These are phyloP conservation scores for Oncorhynchus clarkii DNA, from an alignment of 2,113 vertebrate genomes.

Conservation along the genomic window DNA sequence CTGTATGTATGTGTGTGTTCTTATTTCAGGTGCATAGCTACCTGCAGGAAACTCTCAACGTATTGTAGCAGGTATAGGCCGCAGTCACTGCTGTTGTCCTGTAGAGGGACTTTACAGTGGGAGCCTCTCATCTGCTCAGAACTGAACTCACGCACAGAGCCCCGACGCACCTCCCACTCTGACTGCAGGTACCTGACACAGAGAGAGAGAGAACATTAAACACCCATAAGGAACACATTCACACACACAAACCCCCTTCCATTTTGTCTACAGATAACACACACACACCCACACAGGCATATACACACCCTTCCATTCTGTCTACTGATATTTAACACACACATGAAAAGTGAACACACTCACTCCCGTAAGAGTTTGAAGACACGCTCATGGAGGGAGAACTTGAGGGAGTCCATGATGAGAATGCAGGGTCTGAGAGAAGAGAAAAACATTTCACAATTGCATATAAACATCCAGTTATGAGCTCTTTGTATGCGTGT, in stretches of 20 bases:
- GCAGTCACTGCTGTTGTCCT: slow-evolving; percentile 95
- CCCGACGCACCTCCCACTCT: slow-evolving; percentile 88
- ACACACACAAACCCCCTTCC: neutral
- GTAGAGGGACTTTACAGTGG: slow-evolving; percentile 88
- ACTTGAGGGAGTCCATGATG: slow-evolving; percentile 92
- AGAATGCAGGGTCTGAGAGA: slow-evolving; percentile 89
- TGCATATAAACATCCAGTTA: neutral
- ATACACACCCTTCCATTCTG: no score
- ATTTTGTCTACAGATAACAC: no score
- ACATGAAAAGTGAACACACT: slow-evolving; percentile 58
- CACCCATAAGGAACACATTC: neutral
- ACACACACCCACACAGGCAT: neutral
- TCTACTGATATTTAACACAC: neutral
- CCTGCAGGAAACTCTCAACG: slow-evolving; percentile 93
- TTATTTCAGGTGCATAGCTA: slow-evolving; percentile 43
- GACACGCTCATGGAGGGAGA: slow-evolving; percentile 84
- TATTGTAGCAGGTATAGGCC: slow-evolving; percentile 94
- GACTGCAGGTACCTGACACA: slow-evolving; percentile 86
- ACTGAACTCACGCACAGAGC: slow-evolving; percentile 79
- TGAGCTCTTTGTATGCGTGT: neutral
- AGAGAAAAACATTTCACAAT: neutral
- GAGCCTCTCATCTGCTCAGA: slow-evolving; percentile 82
- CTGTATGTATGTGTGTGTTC: no score
- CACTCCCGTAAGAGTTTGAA: slow-evolving; percentile 91
- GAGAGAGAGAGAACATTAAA: no score